Evolutionary conservation across 2,113 vertebrate species (phyloP), one percentile per base, ranked within the genome.

Genomic region (Theristicus caerulescens): DNA sequence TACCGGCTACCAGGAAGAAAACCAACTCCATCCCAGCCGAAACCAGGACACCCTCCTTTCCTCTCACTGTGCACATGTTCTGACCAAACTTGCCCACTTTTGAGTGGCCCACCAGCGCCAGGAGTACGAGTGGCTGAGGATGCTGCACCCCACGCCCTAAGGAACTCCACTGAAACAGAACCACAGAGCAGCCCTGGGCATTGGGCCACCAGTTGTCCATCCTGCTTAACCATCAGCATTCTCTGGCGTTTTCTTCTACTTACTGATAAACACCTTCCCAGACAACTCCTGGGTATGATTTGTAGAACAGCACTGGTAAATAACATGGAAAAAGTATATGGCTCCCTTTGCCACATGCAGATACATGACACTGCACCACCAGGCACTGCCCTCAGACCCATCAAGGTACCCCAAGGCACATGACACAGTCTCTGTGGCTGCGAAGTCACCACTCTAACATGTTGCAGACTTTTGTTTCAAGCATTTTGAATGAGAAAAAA

Each of bases 81-180:
- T 19, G 14, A 86, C 27, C 65, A 80, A 70, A 54, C 34, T 24
- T 25, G 0, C 16, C 18, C 40, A 8, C 42, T 58, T 82, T 14
- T 17, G 29, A 69, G 42, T 15, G 29, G 10, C 70, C 31, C 25
- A 4, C 52, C 11, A 86, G 64, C 11, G 6, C 20, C 49, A n/a
- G 19, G 22, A 21, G 3, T 22, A 24, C 5, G 4, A 27, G 19
- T 13, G 36, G 67, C 58, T 6, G 2, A 42, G 29, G 40, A 52
- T 46, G 54, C 42, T 46, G 16, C 38, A 47, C 10, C 25, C 36
- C 32, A 27, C 0, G 0, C 38, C 13, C 47, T 42, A 6, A 58
- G 42, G 67, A 86, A 31, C 67, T 73, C 54, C 38, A 54, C 31
- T 54, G 62, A 76, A 66, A 49, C 22, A 58, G 36, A 84, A 54